Evolutionary conservation across 2,113 vertebrate species (phyloP).

Genomic region (Chloebia gouldiae): DNA sequence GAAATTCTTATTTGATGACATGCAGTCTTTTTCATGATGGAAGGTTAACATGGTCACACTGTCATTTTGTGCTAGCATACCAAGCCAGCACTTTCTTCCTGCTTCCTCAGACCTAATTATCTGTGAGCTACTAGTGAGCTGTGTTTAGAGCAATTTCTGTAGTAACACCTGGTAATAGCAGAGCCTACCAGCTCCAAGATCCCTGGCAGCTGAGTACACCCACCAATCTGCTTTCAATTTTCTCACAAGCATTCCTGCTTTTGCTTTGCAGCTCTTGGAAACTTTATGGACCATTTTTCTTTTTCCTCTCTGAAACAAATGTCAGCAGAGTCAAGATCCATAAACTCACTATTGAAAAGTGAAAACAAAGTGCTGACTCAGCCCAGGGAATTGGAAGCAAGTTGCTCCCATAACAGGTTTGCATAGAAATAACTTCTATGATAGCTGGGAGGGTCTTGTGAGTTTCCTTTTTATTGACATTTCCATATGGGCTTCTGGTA

Average conservation of each 20-base stretch:
- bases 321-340: slow-evolving; percentile 29
- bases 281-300: slow-evolving; percentile 30
- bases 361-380: slow-evolving; percentile 40
- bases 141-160: not conserved
- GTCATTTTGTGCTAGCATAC: not conserved
- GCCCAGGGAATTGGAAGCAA: not conserved
- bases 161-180: not conserved
- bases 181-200: not conserved
- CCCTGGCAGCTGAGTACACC: not conserved
- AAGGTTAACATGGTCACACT: not conserved
- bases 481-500: not conserved
- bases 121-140: not conserved
- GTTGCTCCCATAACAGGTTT: slow-evolving; percentile 9
- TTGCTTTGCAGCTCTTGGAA: slow-evolving; percentile 26
- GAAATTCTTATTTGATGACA: not conserved
- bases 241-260: slow-evolving; percentile 17
- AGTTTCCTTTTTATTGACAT: not conserved
- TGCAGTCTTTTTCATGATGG: not conserved
- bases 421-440: not conserved
- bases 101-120: not conserved
- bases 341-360: slow-evolving; percentile 40
- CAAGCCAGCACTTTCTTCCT: not conserved
- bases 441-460: not conserved
- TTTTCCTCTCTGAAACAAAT: slow-evolving; percentile 25
- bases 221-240: not conserved